Evolutionary conservation across 1,140 invertebrate species (phyloP).

Genomic region (Neotoxoptera formosana): DNA sequence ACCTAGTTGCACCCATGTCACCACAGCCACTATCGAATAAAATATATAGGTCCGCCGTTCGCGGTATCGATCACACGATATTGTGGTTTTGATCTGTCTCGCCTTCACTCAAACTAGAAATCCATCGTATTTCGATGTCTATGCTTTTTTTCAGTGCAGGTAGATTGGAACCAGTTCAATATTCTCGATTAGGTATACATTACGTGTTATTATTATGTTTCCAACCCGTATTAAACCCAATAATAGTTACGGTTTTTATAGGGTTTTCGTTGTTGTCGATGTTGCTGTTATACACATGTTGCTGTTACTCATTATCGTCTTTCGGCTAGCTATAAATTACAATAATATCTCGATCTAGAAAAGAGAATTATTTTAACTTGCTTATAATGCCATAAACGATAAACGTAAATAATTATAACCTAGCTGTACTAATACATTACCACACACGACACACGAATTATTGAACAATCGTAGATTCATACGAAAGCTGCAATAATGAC

Average conservation of each 20-base stretch:
- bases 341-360: neutral
- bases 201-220: too few species aligned
- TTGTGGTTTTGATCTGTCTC: neutral
- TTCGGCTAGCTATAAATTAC: neutral
- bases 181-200: neutral
- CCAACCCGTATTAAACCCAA: neutral
- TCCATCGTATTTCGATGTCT: neutral
- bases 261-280: neutral
- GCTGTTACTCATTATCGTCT: neutral
- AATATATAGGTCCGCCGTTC: neutral
- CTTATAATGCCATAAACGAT: neutral
- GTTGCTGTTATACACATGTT: neutral
- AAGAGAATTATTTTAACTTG: neutral
- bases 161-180: neutral
- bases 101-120: neutral
- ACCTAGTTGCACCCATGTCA: too few species aligned
- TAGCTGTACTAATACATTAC: neutral
- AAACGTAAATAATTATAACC: neutral
- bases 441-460: too few species aligned
- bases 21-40: too few species aligned
- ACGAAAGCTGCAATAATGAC: neutral
- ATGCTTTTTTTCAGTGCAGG: neutral
- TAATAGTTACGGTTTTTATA: constrained; percentile 2
- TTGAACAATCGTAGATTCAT: neutral
- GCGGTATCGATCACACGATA: neutral